Evolutionary conservation across 37 sponge, comb jelly and placozoan species (phyloP), one percentile per base, ranked within the genome.

Genomic region (Beroe ovata): DNA sequence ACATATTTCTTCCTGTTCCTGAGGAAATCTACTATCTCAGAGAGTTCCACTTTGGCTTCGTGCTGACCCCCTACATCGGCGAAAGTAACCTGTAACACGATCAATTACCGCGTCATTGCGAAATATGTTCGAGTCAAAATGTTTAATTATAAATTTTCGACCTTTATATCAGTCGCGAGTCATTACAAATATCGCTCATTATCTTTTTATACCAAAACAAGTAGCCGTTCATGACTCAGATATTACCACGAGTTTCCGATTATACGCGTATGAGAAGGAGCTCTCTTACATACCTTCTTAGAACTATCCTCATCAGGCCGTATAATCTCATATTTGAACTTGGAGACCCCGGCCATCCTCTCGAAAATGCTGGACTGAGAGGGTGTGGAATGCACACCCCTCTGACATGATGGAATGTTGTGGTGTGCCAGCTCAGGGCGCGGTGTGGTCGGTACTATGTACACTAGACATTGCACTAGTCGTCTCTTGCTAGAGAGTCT

Each of bases 41-140:
- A 38, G 23, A 77, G 28, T 25, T 77, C 84, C 47, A 42, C 84
- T 40, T 77, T 77, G 20, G 84, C 84, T 77, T 77, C 84, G 42
- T 39, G 26, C 19, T 77, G 84, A 32, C 84, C 84, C 25, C 84
- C 84, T 1, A 77, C 84, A 20, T 77, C 84, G 8, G 35, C 38
- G 41, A 77, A 77, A 4, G 84, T 40, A 26, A 36, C n/a, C 84
- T 77, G 69, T n/a, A n/a, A n/a, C n/a, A n/a, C n/a, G n/a, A n/a
- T n/a, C n/a, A n/a, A n/a, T n/a, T n/a, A n/a, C n/a, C n/a, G n/a
- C n/a, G n/a, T n/a, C n/a, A n/a, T n/a, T n/a, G n/a, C n/a, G n/a
- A n/a, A n/a, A n/a, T n/a, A n/a, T n/a, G n/a, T n/a, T n/a, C n/a
- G n/a, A n/a, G n/a, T n/a, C n/a, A n/a, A n/a, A n/a, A n/a, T n/a